Base-by-base conservation (phyloP, 2,888 invertebrate species). In the Rapana venosa region DNA sequence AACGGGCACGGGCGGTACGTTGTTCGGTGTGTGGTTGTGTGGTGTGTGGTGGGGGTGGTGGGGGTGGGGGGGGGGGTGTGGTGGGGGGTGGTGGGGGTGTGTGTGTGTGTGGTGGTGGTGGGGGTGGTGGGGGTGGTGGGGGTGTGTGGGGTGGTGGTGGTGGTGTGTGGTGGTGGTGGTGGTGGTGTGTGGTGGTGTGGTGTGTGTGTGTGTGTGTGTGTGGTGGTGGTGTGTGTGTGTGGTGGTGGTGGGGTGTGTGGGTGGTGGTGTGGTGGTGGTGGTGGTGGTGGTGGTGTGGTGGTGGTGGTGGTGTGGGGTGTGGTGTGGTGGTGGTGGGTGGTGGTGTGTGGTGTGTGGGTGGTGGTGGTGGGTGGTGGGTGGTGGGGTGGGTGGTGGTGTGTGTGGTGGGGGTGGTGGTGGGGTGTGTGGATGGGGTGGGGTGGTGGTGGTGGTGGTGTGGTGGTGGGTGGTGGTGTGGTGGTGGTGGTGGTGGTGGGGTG, bases 1-100 rank as follows among this genome's bases (percentile, higher is more conserved):
- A 87, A 15, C 88, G 74, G 30, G 91, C 88, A 8, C 32, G 91
- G 36, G 85, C 8, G 85, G 89, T 87, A 70, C 61, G 66, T 58
- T 20, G 26, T 85, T n/a, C 47, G 4, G 47, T 47, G 47, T n/a
- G 77, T 5, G n/a, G n/a, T 56, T 2, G 58, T 11, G 85, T n/a
- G 56, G 58, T 56, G 30, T 26, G 30, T n/a, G 26, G 58, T 30
- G n/a, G n/a, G 85, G n/a, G 81, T 20, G 47, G 22, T n/a, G 77
- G 77, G 30, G n/a, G 30, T 11, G 22, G n/a, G 77, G 77, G 30
- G 77, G 22, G 11, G n/a, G 22, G n/a, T 11, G n/a, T 26, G 22
- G 22, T 26, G 74, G 22, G 11, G 74, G n/a, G 11, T 20, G 74
- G 74, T 6, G 22, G 26, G 22, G 22, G 22, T 20, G 5, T 6